Conservation (phyloP, 2,888 invertebrate genomes). For the Plebejus melissa region DNA sequence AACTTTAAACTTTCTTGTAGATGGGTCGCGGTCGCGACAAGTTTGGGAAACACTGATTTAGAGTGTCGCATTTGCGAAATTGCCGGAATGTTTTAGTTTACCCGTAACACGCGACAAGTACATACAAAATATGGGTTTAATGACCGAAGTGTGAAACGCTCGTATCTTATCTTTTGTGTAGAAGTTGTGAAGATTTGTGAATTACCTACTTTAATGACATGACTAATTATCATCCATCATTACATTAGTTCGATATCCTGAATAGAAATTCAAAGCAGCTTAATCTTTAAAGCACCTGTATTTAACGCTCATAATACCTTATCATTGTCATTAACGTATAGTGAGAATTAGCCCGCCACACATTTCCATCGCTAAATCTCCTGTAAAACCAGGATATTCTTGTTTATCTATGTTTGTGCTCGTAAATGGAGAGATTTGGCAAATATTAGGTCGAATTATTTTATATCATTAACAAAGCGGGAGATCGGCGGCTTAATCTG, state of each 20-base stretch:
- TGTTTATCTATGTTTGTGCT: no score
- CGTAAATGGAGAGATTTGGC: no score
- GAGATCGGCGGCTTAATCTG: no score
- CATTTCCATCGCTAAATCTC: no score
- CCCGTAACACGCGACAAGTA: slow-evolving; percentile 11
- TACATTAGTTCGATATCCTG: background rate
- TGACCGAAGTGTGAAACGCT: slow-evolving; percentile 2
- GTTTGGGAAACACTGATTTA: no score
- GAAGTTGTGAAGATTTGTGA: slow-evolving; percentile 14
- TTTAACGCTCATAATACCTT: background rate
- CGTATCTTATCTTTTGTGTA: slow-evolving; percentile 22
- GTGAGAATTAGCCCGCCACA: no score
- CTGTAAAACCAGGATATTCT: no score
- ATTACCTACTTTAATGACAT: slow-evolving; percentile 7
- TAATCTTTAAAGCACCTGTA: background rate
- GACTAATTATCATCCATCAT: slow-evolving; percentile 7
- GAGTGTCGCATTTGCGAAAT: background rate
- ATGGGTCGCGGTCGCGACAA: no score
- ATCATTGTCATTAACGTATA: background rate
- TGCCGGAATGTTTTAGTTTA: background rate
- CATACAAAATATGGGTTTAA: slow-evolving; percentile 14
- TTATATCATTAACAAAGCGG: no score
- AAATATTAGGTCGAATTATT: no score
- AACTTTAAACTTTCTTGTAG: no score
- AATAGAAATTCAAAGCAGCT: background rate